These are phyloP conservation scores for Agriopis aurantiaria DNA, from an alignment of 2,888 invertebrate genomes.

Conservation along the genomic window DNA sequence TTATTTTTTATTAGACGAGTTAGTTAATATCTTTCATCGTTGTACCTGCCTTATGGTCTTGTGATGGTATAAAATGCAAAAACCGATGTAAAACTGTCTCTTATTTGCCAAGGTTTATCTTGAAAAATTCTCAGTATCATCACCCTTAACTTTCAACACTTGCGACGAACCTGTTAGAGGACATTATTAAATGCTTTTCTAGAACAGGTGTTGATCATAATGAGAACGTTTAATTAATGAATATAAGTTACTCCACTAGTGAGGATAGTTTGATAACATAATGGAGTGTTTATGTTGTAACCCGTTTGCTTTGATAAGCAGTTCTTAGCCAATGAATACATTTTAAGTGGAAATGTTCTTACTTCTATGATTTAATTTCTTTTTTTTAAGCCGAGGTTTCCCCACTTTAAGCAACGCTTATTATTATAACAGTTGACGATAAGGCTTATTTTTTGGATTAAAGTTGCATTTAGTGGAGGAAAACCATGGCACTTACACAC, in stretches of 20 bases:
- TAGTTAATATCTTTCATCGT: too few species aligned
- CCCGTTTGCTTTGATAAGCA: neutral
- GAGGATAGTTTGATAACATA: slow-evolving; percentile 56
- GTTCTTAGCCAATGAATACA: neutral
- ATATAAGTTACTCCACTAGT: slow-evolving; percentile 60
- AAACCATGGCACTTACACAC: too few species aligned
- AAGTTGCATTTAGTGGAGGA: too few species aligned
- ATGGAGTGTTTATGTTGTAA: slow-evolving; percentile 14
- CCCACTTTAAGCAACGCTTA: too few species aligned
- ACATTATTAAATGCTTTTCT: slow-evolving; percentile 85
- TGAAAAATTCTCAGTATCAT: neutral
- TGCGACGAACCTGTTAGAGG: slow-evolving; percentile 54
- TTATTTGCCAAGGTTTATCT: neutral
- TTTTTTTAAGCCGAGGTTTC: too few species aligned
- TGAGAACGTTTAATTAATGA: slow-evolving; percentile 83
- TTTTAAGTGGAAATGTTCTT: neutral
- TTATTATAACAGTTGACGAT: too few species aligned
- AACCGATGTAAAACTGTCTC: neutral
- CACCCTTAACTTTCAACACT: neutral
- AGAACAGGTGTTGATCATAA: slow-evolving; percentile 85
- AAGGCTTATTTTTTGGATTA: too few species aligned
- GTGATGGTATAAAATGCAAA: neutral
- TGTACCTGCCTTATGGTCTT: too few species aligned
- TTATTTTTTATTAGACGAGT: too few species aligned
- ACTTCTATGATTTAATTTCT: too few species aligned